Evolutionary conservation across 2,113 vertebrate species (phyloP).

Genomic region (Coreoperca whiteheadi): DNA sequence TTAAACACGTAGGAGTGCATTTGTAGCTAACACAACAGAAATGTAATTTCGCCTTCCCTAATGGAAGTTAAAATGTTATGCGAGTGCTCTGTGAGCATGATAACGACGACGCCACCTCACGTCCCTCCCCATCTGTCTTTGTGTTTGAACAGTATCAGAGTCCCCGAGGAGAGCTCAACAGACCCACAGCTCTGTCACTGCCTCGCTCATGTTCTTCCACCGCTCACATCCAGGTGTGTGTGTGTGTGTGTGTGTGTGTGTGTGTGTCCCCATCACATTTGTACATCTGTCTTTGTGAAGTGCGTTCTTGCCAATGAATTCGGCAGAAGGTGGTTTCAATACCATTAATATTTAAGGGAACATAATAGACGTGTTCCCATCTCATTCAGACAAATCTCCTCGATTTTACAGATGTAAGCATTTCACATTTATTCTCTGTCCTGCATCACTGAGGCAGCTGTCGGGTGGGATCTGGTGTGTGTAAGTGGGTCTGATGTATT

Average conservation of each 20-base stretch:
- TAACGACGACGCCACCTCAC: conserved; percentile 7
- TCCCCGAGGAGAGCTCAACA: conserved; percentile 7
- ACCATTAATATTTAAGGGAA: conserved; percentile 16
- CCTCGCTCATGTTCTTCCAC: conserved; percentile 7
- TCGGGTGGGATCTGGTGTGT: not conserved
- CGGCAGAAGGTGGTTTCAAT: conserved; percentile 12
- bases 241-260: not conserved
- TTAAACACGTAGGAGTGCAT: conserved; percentile 20
- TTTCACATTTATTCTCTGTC: conserved; percentile 23
- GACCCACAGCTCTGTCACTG: conserved; percentile 8
- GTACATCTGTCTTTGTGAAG: not conserved
- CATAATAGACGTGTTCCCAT: conserved; percentile 6
- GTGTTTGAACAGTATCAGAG: conserved; percentile 29
- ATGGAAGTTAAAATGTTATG: conserved; percentile 6
- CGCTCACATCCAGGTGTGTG: not conserved
- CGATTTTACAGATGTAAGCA: conserved; percentile 21
- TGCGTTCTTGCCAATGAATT: conserved; percentile 1
- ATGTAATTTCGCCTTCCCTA: conserved; percentile 11
- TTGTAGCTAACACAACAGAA: conserved; percentile 1
- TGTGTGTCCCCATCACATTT: not conserved
- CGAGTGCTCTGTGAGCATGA: conserved; percentile 13
- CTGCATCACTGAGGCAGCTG: conserved; percentile 28
- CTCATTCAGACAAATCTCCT: conserved; percentile 8
- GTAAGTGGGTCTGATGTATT: conserved; percentile 13
- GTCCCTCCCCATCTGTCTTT: conserved; percentile 8